phyloP scores from a whole-genome alignment of 2,797 vertebrate species.

The Taenioides sp. region DNA sequence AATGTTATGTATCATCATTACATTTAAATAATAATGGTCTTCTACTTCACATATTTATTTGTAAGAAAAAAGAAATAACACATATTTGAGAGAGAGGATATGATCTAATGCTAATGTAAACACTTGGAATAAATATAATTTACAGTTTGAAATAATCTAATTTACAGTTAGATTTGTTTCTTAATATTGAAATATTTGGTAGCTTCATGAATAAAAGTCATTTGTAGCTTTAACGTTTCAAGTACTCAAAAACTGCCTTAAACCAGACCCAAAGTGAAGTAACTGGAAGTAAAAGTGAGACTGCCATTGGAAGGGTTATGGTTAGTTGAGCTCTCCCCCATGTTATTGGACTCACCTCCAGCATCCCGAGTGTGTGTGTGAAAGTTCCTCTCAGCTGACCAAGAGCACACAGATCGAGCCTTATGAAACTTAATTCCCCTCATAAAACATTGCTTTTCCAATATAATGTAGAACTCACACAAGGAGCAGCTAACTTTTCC shows the following conservation, averaged over 20 bases:
- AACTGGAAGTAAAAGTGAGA: conserved; percentile 16
- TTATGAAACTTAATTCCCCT: conserved; percentile 67
- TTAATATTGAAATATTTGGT: no score
- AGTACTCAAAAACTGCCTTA: background rate
- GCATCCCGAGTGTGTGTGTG: conserved; percentile 17
- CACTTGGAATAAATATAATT: no score
- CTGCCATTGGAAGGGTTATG: conserved; percentile 39
- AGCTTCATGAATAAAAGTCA: no score
- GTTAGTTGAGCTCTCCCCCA: conserved; percentile 56
- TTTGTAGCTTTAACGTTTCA: no score
- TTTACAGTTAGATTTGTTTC: no score
- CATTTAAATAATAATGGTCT: no score
- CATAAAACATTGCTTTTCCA: conserved; percentile 64
- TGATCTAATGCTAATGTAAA: no score
- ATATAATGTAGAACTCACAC: conserved; percentile 34
- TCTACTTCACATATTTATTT: no score
- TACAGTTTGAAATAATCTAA: no score
- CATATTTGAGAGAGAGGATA: no score
- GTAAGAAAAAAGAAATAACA: no score
- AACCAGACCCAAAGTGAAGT: background rate
- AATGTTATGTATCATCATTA: no score
- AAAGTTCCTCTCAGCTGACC: conserved; percentile 38
- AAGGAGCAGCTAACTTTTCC: conserved; percentile 12
- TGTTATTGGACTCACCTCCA: conserved; percentile 55
- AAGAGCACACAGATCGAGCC: conserved; percentile 55